Conservation (phyloP, 2,113 vertebrate genomes). For the Cromileptes altivelis region DNA sequence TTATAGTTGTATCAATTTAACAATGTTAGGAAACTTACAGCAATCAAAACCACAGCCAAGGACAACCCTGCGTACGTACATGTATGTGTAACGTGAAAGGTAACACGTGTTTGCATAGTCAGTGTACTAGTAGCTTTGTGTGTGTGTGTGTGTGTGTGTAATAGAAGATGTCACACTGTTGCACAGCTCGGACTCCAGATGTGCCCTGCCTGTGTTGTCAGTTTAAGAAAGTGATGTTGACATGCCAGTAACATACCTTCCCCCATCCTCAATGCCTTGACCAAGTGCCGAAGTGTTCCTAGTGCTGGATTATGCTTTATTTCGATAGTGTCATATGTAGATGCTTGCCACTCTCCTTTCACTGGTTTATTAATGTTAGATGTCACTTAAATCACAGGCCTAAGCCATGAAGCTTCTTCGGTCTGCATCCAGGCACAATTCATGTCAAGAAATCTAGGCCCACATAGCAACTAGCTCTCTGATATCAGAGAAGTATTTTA, state of each 20-base stretch:
- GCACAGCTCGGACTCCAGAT: conserved; percentile 35
- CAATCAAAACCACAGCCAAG: conserved; percentile 43
- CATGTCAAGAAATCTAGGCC: background rate
- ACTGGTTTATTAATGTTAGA: background rate
- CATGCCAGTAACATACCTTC: conserved; percentile 22
- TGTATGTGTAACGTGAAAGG: conserved; percentile 47
- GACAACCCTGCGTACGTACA: conserved; percentile 29
- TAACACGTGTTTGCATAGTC: conserved; percentile 56
- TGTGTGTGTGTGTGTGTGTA: conserved; percentile 33
- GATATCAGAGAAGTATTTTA: background rate
- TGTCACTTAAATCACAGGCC: background rate
- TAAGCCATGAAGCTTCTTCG: background rate
- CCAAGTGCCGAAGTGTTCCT: conserved; percentile 53
- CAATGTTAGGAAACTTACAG: conserved; percentile 18
- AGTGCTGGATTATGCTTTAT: conserved; percentile 26
- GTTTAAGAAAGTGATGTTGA: conserved; percentile 54
- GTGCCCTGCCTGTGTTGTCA: conserved; percentile 43
- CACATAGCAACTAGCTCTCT: background rate
- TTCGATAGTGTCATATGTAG: background rate
- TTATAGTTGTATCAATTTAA: conserved; percentile 32
- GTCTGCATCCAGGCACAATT: background rate
- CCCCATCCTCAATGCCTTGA: conserved; percentile 63
- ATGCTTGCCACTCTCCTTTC: background rate
- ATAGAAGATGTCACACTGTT: conserved; percentile 23
- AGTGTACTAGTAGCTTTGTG: conserved; percentile 53